Conservation (phyloP, 2,888 invertebrate genomes). For the Chydorus sphaericus region DNA sequence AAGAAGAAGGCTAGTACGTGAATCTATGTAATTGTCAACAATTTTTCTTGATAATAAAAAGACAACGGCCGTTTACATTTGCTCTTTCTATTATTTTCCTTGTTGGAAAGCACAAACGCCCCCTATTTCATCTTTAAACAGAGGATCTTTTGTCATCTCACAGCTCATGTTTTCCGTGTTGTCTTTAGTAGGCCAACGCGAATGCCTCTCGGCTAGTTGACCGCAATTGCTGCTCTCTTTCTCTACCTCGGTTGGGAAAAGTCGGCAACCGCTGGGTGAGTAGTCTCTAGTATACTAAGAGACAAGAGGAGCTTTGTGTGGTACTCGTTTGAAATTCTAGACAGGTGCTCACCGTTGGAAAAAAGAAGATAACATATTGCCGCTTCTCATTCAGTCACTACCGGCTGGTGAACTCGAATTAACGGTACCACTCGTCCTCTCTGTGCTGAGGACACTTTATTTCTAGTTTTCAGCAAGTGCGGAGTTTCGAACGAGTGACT, state of each 20-base stretch:
- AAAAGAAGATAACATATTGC: neutral
- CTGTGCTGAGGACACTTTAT: neutral
- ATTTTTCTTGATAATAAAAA: neutral
- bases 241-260: neutral
- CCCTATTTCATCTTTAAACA: too few species aligned
- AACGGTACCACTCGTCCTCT: constrained; percentile 1
- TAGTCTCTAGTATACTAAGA: neutral
- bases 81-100: too few species aligned
- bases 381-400: neutral
- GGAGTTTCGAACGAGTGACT: too few species aligned
- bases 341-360: too few species aligned
- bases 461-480: too few species aligned
- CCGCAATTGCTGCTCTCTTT: constrained; percentile 3
- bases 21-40: neutral
- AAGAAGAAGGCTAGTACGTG: neutral
- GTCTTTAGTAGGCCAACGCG: neutral
- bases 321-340: too few species aligned
- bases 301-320: neutral
- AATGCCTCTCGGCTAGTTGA: constrained; percentile 1
- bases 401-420: neutral
- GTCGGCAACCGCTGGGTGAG: neutral
- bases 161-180: neutral
- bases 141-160: too few species aligned
- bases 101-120: too few species aligned
- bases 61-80: too few species aligned